Percentiles rank a stretch among this genome's conserved stretches.
Evolutionary conservation across 1,140 invertebrate genomes (phyloP).

Genomic region (Monochamus saltuarius): DNA sequence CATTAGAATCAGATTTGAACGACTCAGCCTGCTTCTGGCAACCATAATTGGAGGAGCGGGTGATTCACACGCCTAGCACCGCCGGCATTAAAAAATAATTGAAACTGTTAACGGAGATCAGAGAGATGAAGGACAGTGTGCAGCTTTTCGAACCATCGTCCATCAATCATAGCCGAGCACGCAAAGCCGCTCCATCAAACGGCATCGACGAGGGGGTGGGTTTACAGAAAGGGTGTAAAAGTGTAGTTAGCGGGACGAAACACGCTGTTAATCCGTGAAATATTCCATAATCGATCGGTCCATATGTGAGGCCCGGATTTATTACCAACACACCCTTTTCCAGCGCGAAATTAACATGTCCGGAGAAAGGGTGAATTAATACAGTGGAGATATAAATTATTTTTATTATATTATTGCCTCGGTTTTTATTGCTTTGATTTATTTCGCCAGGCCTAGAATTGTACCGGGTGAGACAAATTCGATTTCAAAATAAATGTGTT

Average conservation of each 20-base stretch:
- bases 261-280: conserved; percentile 18
- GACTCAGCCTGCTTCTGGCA: not conserved
- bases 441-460: too few species aligned
- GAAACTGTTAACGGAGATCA: not conserved
- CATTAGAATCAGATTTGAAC: too few species aligned
- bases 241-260: conserved; percentile 4
- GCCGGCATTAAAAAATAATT: conserved; percentile 9
- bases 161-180: conserved; percentile 14
- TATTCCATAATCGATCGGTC: conserved; percentile 13
- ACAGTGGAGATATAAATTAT: too few species aligned
- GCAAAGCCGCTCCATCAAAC: not conserved
- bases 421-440: too few species aligned
- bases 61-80: conserved; percentile 1
- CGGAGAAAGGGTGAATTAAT: too few species aligned
- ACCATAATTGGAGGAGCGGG: not conserved
- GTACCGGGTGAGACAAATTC: too few species aligned
- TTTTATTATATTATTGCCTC: too few species aligned
- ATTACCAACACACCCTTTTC: too few species aligned
- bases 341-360: too few species aligned
- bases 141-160: not conserved
- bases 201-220: not conserved
- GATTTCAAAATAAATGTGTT: too few species aligned
- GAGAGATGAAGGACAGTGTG: conserved; percentile 3
- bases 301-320: conserved; percentile 1
- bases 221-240: conserved; percentile 10